phyloP scores from a whole-genome alignment of 2,888 invertebrate species.

The Chaitophorus viminalis region DNA sequence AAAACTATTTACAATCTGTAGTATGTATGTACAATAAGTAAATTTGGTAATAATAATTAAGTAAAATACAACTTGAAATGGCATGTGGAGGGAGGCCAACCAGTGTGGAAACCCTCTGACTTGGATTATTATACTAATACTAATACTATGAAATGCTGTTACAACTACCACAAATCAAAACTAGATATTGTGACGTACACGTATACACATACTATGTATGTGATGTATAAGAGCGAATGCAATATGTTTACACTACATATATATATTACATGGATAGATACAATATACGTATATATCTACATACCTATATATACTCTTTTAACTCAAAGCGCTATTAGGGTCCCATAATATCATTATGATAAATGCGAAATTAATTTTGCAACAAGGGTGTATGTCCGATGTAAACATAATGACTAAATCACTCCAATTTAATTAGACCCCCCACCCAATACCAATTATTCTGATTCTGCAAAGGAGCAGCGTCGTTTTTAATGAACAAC shows the following conservation, averaged over 20 bases:
- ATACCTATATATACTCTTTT: neutral
- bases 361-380: constrained; percentile 47
- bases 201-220: no score
- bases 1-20: no score
- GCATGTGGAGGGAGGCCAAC: no score
- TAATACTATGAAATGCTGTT: no score
- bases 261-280: neutral
- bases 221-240: no score
- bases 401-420: constrained; percentile 41
- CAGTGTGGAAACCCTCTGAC: no score
- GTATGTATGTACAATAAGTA: no score
- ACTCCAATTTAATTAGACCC: constrained; percentile 28
- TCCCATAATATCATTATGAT: constrained; percentile 16
- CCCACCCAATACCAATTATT: neutral
- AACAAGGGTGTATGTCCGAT: constrained; percentile 12
- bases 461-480: neutral
- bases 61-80: no score
- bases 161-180: neutral
- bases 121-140: no score
- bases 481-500: constrained; percentile 10
- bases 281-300: neutral
- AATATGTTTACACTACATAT: neutral
- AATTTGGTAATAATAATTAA: no score
- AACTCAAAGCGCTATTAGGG: constrained; percentile 38
- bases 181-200: neutral